phyloP scores from a whole-genome alignment of 1,140 invertebrate species.

The Diorhabda carinulata region DNA sequence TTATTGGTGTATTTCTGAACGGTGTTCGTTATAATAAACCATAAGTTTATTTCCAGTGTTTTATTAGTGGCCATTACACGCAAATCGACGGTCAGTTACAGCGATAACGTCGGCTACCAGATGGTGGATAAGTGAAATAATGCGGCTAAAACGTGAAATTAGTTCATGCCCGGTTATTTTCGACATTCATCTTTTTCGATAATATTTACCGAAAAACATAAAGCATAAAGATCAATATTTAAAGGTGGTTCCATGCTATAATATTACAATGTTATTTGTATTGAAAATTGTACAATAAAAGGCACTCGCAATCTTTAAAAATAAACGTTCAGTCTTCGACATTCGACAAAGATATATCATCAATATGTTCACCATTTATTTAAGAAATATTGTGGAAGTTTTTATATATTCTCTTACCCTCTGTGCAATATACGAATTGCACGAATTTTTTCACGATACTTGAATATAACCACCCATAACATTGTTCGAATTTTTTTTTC shows the following conservation, averaged over 20 bases:
- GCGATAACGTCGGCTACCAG: background rate
- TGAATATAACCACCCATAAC: too few relatives aligned
- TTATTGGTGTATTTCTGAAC: background rate
- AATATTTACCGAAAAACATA: background rate
- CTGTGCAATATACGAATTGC: too few relatives aligned
- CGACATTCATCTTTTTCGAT: constrained; percentile 1
- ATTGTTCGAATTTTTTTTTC: too few relatives aligned
- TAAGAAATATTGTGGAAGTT: too few relatives aligned
- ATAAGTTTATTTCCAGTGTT: constrained; percentile 19
- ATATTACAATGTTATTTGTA: too few relatives aligned
- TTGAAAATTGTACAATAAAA: too few relatives aligned
- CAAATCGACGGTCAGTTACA: constrained; percentile 15
- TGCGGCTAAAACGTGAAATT: background rate
- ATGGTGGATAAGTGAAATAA: constrained; percentile 9
- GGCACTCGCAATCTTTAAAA: too few relatives aligned
- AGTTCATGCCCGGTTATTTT: background rate
- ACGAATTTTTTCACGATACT: too few relatives aligned
- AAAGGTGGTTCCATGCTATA: background rate
- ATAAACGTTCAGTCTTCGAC: too few relatives aligned
- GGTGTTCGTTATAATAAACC: constrained; percentile 34
- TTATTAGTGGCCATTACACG: constrained; percentile 17
- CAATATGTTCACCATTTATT: too few relatives aligned
- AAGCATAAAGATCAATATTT: background rate
- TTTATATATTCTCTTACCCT: too few relatives aligned
- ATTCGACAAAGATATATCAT: too few relatives aligned